phyloP scores from a whole-genome alignment of 2,113 vertebrate species.

The Pseudorasbora parva region DNA sequence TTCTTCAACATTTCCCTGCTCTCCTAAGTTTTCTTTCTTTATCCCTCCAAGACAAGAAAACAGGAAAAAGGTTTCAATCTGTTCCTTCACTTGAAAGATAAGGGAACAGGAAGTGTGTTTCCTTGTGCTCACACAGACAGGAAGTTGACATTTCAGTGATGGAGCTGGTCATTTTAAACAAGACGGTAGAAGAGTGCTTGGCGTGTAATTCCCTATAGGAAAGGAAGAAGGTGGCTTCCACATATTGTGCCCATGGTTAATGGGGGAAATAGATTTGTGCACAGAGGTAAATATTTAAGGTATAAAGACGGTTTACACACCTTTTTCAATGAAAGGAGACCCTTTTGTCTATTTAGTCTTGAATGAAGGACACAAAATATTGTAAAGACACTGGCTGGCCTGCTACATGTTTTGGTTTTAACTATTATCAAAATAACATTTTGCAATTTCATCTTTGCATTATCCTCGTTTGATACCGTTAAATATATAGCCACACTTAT shows the following conservation, averaged over 20 bases:
- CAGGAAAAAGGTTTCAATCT: conserved; percentile 63
- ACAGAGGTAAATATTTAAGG: conserved; percentile 43
- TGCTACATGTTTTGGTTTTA: background rate
- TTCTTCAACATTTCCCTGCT: conserved; percentile 43
- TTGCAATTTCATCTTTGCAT: background rate
- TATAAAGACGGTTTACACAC: conserved; percentile 25
- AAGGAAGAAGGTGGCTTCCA: conserved; percentile 68
- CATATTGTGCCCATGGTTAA: conserved; percentile 71
- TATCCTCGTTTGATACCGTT: background rate
- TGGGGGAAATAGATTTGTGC: conserved; percentile 39
- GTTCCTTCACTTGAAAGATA: conserved; percentile 58
- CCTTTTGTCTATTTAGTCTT: conserved; percentile 1
- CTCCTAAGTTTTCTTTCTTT: conserved; percentile 39
- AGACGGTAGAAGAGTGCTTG: conserved; percentile 51
- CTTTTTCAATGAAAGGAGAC: conserved; percentile 5
- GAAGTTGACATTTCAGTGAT: conserved; percentile 51
- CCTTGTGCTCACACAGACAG: conserved; percentile 54
- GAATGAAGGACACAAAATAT: background rate
- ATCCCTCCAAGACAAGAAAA: conserved; percentile 50
- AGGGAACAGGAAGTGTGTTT: conserved; percentile 58
- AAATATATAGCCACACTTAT: background rate
- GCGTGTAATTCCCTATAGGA: conserved; percentile 58
- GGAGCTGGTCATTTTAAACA: background rate
- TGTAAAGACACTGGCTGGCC: background rate
- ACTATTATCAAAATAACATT: background rate